Percentiles rank a stretch among this genome's conserved stretches.
Evolutionary conservation across 1,140 invertebrate genomes (phyloP).

Genomic region (Adoxophyes honmai): DNA sequence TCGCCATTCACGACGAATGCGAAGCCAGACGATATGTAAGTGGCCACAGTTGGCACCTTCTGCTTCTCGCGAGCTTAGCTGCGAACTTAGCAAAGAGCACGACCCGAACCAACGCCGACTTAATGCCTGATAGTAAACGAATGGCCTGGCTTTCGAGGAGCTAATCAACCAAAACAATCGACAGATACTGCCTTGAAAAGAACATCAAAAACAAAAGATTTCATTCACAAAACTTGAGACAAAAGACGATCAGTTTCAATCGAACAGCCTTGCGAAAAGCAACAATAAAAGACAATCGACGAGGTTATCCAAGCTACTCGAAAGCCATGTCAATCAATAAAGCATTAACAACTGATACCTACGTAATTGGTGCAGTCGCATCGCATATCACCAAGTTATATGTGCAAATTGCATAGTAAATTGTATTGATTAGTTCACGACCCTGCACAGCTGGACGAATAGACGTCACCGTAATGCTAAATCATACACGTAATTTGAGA

Average conservation of each 20-base stretch:
- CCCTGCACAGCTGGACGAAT: slow-evolving; percentile 50
- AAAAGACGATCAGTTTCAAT: too few species aligned
- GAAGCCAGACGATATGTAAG: slow-evolving; percentile 64
- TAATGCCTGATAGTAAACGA: slow-evolving; percentile 11
- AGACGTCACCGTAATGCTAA: slow-evolving; percentile 44
- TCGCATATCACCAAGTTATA: slow-evolving; percentile 32
- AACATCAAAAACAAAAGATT: too few species aligned
- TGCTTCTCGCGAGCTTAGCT: slow-evolving; percentile 48
- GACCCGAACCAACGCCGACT: slow-evolving; percentile 31
- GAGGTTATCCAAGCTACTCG: neutral
- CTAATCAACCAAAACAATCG: too few species aligned
- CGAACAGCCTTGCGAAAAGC: too few species aligned
- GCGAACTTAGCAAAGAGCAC: slow-evolving; percentile 38
- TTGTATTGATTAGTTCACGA: slow-evolving; percentile 41
- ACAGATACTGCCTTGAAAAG: too few species aligned
- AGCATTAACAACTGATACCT: slow-evolving; percentile 22
- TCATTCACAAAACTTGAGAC: too few species aligned
- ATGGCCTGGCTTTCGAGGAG: neutral
- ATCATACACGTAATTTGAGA: slow-evolving; percentile 30
- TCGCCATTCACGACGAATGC: slow-evolving; percentile 55
- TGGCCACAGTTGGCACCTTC: slow-evolving; percentile 31
- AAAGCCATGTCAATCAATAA: slow-evolving; percentile 25
- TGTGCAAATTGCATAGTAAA: slow-evolving; percentile 46
- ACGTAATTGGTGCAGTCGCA: slow-evolving; percentile 30
- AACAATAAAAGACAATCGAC: too few species aligned